Base-by-base conservation (phyloP, 2,113 vertebrate species). In the Phylloscopus trochilus region DNA sequence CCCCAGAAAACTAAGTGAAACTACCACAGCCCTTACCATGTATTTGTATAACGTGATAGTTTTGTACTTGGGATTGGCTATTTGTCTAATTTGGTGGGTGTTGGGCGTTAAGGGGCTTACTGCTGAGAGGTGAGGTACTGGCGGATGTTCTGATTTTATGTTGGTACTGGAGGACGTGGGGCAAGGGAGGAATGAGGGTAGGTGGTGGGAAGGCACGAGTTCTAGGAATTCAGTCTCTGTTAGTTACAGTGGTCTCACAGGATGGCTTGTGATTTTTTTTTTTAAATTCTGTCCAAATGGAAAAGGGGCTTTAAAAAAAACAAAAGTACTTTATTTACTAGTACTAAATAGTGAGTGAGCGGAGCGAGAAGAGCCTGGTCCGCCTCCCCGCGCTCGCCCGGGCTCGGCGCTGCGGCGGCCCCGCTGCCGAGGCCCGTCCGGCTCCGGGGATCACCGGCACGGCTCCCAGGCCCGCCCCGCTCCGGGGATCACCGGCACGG, bases 21-120 rank as follows among this genome's bases (percentile, higher is more conserved):
- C 8, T 37, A 23, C 41, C 26, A 8, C 4, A 7, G 17, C 18
- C 15, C 13, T 37, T 37, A 5, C 13, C 0, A 0, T 17, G 3
- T 23, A 4, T 62, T 68, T 74, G 17, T 21, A 1, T 49, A 62
- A 33, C 4, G 13, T 24, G 20, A 16, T 33, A 4, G 3, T 17
- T 30, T 17, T 10, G 3, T 35, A 30, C 2, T 39, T 28, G 24
- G 43, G n/a, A 37, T n/a, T 44, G 70, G 43, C 60, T 30, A 0
- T 63, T 60, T 60, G 23, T 9, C 13, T 49, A 2, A 6, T 76
- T 6, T 15, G 35, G 10, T 9, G 53, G 11, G 20, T 31, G 9
- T 18, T 46, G 49, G 59, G 15, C 35, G 4, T 22, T 16, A 12
- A 28, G 66, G 37, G 24, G 23, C 13, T 33, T 11, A 4, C 22